Base-by-base conservation (phyloP, 1,140 invertebrate genomes). In the Ceratina australensis region DNA sequence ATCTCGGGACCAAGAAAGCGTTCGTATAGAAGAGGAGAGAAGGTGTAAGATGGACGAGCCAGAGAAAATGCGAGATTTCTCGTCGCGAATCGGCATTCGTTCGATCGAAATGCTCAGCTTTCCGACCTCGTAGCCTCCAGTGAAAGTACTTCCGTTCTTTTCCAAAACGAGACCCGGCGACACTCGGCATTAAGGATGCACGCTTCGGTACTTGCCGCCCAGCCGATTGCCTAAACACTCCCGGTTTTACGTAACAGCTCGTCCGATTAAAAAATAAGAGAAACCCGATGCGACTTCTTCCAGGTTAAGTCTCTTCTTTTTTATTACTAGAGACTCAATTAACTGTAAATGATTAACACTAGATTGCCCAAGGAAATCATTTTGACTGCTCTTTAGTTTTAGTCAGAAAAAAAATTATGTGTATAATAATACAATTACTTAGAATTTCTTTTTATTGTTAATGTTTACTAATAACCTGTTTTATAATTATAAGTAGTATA, bases 111-210 rank as follows among this genome's bases (percentile, higher is more conserved):
- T 81, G 69, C 65, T 84, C 81, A 79, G 79, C 49, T 61, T 81
- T 81, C 82, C 66, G 75, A 64, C 61, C 79, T 74, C 84, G 84
- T 82, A 84, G 82, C 67, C 33, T 42, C 33, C 72, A 85, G 83
- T 87, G 87, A 87, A 89, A 89, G 88, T 85, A 88, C 87, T 90
- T 91, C 88, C 89, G 89, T 80, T 89, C 84, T 86, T 88, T 88
- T 78, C 80, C 83, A 86, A 89, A 89, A 87, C 78, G 84, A 87
- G 86, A 83, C 82, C 59, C 42, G 71, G 67, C 57, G 74, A 47
- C 79, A 22, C 33, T 42, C 33, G 61, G 56, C 74, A 81, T 85
- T 61, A 72, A 84, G 79, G 82, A 85, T 84, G 79, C 79, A 84
- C 83, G 83, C 57, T 84, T 81, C 79, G 83, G 57, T 85, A 84